Conservation (phyloP, 2,888 invertebrate genomes). For the Theretra japonica region DNA sequence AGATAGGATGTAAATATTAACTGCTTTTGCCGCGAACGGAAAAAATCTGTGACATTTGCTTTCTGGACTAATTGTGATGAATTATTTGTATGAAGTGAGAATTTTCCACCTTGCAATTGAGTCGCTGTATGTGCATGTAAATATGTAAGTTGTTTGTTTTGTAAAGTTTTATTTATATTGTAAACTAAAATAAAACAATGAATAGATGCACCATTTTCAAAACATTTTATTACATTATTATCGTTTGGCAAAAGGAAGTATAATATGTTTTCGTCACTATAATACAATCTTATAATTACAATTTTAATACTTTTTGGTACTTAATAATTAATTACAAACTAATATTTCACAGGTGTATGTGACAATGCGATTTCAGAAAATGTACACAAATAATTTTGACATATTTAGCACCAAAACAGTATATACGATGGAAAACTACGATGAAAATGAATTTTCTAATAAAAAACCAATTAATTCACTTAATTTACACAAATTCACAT, state of each 20-base stretch:
- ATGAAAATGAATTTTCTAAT: conserved; percentile 31
- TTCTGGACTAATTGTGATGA: too few species aligned
- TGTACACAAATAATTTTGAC: conserved; percentile 39
- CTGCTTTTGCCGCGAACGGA: too few species aligned
- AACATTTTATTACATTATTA: conserved; percentile 75
- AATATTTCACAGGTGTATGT: conserved; percentile 38
- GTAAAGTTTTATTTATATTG: neutral
- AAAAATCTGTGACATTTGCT: too few species aligned
- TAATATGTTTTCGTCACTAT: conserved; percentile 62
- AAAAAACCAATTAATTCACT: conserved; percentile 24
- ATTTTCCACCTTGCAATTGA: too few species aligned
- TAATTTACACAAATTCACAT: neutral
- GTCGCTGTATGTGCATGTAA: too few species aligned
- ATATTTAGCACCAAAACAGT: conserved; percentile 75
- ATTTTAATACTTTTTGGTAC: conserved; percentile 82
- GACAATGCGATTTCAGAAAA: conserved; percentile 36
- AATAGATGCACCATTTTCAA: conserved; percentile 51
- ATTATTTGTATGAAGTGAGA: too few species aligned
- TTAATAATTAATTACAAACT: conserved; percentile 61
- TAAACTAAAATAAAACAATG: conserved; percentile 40
- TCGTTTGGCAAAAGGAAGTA: conserved; percentile 82
- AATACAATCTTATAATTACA: conserved; percentile 57
- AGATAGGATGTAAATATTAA: too few species aligned
- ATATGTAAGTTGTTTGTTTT: neutral
- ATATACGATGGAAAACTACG: conserved; percentile 53